Base-by-base conservation (phyloP, 2,797 vertebrate genomes). In the Ptychadena robeensis region DNA sequence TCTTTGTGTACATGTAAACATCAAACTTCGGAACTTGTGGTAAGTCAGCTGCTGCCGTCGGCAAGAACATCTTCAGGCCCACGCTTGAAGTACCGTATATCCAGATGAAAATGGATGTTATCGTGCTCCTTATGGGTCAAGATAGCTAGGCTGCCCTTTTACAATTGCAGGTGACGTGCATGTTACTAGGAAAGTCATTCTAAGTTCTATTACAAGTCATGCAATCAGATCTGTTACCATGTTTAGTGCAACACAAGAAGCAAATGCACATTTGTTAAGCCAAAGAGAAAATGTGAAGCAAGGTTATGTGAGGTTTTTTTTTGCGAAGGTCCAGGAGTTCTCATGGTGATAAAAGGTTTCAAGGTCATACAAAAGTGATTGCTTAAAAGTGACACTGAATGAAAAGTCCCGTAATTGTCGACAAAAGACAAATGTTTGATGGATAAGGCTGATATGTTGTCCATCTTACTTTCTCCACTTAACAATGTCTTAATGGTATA, bases 1-100 rank as follows among this genome's bases (percentile, higher is more conserved):
- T 70, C 11, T 37, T 67, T 80, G 66, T 37, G 53, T 70, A 80
- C 78, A 80, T 80, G 67, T 70, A 80, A 80, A 80, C 68, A 63
- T 35, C 30, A 68, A 61, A 44, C 28, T 2, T 64, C 35, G 30
- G n/a, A 27, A 63, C n/a, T 76, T 76, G 11, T 34, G 44, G 44
- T 53, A 22, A 40, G 32, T 37, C 72, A 68, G 3, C 2, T 34
- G 28, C 12, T 67, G 38, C 9, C 63, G 34, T 44, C 4, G 18
- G 18, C 15, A 4, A 75, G 44, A 18, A 30, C 48, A 48, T 9
- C 34, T 12, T 61, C 59, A 25, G 59, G 25, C 57, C 28, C 12
- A 6, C 30, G 37, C 11, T 69, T 57, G 9, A 15, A 27, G 25
- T 22, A n/a, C n/a, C n/a, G n/a, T n/a, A 59, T 30, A 18, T 57